Evolutionary conservation across 2,797 vertebrate genomes (phyloP).

Genomic region (Hemibagrus guttatus): DNA sequence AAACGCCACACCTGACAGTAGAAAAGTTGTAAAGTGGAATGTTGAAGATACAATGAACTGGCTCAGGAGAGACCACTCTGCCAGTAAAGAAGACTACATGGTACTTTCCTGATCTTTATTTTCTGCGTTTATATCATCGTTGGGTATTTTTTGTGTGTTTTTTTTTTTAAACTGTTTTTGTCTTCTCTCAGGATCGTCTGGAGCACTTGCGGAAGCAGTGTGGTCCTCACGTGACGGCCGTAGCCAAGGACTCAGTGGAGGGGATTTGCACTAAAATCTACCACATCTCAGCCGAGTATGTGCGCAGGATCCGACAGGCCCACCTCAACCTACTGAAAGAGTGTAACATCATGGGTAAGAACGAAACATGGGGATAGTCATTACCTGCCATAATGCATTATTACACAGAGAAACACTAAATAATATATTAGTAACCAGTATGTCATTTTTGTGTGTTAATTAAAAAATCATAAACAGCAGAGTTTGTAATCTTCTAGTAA

Average conservation of each 20-base stretch:
- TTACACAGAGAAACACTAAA: background rate
- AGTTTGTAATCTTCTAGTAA: background rate
- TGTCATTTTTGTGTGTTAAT: background rate
- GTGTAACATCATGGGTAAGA: conserved; percentile 83
- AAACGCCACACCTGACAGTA: conserved; percentile 93
- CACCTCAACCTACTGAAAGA: conserved; percentile 90
- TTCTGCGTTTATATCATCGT: background rate
- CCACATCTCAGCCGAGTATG: conserved; percentile 93
- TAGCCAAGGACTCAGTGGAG: conserved; percentile 96
- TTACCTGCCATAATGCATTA: background rate
- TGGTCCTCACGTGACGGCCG: conserved; percentile 89
- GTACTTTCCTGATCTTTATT: conserved; percentile 59
- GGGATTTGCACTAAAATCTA: conserved; percentile 99
- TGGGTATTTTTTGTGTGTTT: background rate
- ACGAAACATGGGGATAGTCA: background rate
- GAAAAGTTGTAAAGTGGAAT: conserved; percentile 98
- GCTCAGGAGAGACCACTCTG: conserved; percentile 93
- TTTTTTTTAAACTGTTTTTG: background rate
- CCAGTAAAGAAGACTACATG: conserved; percentile 97
- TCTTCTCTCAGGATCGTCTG: conserved; percentile 85
- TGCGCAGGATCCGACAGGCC: conserved; percentile 87
- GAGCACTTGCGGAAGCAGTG: conserved; percentile 95
- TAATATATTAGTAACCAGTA: background rate
- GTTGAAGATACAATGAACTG: conserved; percentile 98
- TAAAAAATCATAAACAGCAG: background rate